A percentile compares a stretch with the other conserved stretches of the same genome.
Conservation (phyloP, 2,888 invertebrate species). For the Pyralis farinalis region DNA sequence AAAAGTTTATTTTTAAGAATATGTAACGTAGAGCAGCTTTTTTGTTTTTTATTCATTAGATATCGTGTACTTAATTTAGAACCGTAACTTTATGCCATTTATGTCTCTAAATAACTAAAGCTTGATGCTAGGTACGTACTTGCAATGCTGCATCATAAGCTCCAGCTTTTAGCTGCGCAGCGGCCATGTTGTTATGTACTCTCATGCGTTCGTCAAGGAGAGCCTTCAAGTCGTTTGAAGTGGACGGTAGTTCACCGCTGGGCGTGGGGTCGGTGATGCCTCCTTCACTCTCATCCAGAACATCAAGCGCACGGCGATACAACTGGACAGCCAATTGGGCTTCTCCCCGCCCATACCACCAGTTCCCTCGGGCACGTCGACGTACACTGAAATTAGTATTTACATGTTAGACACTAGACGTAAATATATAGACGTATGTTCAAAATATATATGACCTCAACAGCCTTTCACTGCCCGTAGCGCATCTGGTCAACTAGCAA, state of each 20-base stretch:
- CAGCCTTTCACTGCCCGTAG: too few relatives aligned
- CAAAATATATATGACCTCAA: too few relatives aligned
- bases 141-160: slow-evolving; percentile 92
- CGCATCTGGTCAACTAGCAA: too few relatives aligned
- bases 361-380: slow-evolving; percentile 91
- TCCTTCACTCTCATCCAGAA: slow-evolving; percentile 87
- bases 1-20: too few relatives aligned
- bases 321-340: slow-evolving; percentile 90
- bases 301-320: slow-evolving; percentile 92
- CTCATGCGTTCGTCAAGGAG: slow-evolving; percentile 90
- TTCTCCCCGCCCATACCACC: slow-evolving; percentile 93
- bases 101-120: too few relatives aligned
- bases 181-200: slow-evolving; percentile 95
- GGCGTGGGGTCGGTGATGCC: slow-evolving; percentile 81
- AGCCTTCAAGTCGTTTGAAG: slow-evolving; percentile 47
- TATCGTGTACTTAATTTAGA: too few relatives aligned
- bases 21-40: too few relatives aligned
- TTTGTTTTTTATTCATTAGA: too few relatives aligned
- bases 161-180: slow-evolving; percentile 93
- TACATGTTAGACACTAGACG: too few relatives aligned
- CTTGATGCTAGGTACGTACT: slow-evolving; percentile 39
- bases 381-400: slow-evolving; percentile 40
- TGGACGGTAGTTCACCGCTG: slow-evolving; percentile 58
- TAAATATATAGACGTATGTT: too few relatives aligned
- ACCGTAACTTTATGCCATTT: too few relatives aligned